phyloP scores from a whole-genome alignment of 2,888 invertebrate species.

The Lamellibrachia satsuma region DNA sequence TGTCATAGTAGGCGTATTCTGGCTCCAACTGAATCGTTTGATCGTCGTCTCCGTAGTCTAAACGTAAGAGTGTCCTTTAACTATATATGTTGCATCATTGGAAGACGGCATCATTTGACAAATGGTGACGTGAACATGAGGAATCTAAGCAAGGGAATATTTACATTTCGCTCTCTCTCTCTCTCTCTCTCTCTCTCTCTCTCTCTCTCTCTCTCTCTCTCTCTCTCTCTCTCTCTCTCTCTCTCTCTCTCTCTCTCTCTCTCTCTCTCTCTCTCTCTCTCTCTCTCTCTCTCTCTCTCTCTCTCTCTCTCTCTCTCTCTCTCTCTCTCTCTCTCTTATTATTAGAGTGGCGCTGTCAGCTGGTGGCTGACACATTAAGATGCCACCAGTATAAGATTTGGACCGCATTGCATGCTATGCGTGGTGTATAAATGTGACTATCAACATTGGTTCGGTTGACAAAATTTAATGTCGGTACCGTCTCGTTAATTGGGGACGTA shows the following conservation, averaged over 20 bases:
- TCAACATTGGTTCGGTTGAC: no score
- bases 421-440: no score
- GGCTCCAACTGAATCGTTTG: neutral
- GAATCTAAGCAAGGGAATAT: neutral
- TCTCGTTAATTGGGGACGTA: no score
- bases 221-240: constrained; percentile 34
- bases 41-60: neutral
- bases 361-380: no score
- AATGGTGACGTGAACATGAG: neutral
- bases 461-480: no score
- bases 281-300: constrained; percentile 31
- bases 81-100: neutral
- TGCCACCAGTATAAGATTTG: no score
- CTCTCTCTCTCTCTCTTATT: constrained; percentile 21
- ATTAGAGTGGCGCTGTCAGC: no score
- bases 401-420: no score
- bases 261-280: constrained; percentile 30
- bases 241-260: constrained; percentile 28
- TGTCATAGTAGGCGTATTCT: neutral
- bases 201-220: constrained; percentile 33
- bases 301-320: constrained; percentile 28
- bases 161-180: neutral
- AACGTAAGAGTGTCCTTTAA: neutral
- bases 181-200: constrained; percentile 35
- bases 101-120: neutral